phyloP scores from a whole-genome alignment of 2,113 vertebrate genomes.

The Channa argus region DNA sequence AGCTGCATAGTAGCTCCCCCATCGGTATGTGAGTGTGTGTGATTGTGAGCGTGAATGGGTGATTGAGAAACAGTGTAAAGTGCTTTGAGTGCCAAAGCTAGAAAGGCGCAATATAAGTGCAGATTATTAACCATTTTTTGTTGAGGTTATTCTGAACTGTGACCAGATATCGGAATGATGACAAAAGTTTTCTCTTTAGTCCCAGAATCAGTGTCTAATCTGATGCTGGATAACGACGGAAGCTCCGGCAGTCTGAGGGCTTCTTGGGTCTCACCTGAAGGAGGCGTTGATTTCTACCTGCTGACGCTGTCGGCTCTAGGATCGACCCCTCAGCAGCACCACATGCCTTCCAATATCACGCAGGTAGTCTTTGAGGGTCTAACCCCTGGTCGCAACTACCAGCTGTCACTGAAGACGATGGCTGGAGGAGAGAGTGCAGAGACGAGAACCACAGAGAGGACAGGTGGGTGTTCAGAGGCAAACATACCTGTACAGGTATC shows the following conservation, averaged over 20 bases:
- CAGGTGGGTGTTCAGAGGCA: conserved; percentile 66
- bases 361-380: conserved; percentile 84
- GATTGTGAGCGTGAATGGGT: no score
- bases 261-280: conserved; percentile 86
- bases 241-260: conserved; percentile 83
- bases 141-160: no score
- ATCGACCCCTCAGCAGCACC: conserved; percentile 70
- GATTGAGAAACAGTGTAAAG: no score
- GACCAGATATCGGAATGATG: no score
- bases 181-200: conserved; percentile 64
- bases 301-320: conserved; percentile 83
- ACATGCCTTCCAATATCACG: conserved; percentile 75
- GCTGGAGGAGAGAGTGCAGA: conserved; percentile 83
- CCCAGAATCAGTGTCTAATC: conserved; percentile 85
- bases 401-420: conserved; percentile 83
- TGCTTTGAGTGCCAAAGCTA: no score
- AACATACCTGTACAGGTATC: no score
- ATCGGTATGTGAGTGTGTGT: no score
- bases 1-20: no score
- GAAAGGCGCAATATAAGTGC: no score
- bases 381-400: conserved; percentile 87
- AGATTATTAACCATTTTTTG: no score
- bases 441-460: conserved; percentile 80
- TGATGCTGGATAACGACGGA: conserved; percentile 84
- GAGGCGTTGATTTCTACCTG: conserved; percentile 85